Conservation (phyloP, 2,113 vertebrate genomes). For the Callopanchax toddi region DNA sequence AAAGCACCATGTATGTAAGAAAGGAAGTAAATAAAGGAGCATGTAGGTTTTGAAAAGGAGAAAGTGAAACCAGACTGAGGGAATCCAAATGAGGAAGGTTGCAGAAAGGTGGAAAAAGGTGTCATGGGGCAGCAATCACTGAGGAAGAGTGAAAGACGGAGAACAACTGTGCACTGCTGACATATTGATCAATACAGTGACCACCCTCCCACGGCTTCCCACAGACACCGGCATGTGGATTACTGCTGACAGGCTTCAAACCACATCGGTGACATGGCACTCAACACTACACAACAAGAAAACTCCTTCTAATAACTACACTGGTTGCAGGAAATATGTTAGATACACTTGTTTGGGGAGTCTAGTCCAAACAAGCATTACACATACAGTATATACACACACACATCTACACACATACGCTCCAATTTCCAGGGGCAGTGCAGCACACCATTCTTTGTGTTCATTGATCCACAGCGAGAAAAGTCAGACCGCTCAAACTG, state of each 20-base stretch:
- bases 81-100: slow-evolving; percentile 20
- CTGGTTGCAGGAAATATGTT: slow-evolving; percentile 46
- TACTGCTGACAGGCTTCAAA: slow-evolving; percentile 53
- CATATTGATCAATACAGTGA: slow-evolving; percentile 63
- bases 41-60: slow-evolving; percentile 2
- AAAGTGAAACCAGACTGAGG: slow-evolving; percentile 4
- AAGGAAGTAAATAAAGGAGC: background rate
- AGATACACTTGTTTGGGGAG: slow-evolving; percentile 42
- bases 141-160: slow-evolving; percentile 21
- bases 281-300: too few relatives aligned
- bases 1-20: slow-evolving; percentile 32
- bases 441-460: slow-evolving; percentile 68
- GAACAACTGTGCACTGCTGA: slow-evolving; percentile 47
- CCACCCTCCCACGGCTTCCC: slow-evolving; percentile 31
- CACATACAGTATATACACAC: too few relatives aligned
- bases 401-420: slow-evolving; percentile 17
- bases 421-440: slow-evolving; percentile 46
- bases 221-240: slow-evolving; percentile 47
- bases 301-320: slow-evolving; percentile 22
- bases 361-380: slow-evolving; percentile 29
- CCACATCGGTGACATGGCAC: slow-evolving; percentile 47
- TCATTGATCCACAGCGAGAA: slow-evolving; percentile 76
- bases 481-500: slow-evolving; percentile 75
- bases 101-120: slow-evolving; percentile 10
- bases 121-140: background rate